Evolutionary conservation across 1,140 invertebrate species (phyloP).

Genomic region (Sitobion miscanthi): DNA sequence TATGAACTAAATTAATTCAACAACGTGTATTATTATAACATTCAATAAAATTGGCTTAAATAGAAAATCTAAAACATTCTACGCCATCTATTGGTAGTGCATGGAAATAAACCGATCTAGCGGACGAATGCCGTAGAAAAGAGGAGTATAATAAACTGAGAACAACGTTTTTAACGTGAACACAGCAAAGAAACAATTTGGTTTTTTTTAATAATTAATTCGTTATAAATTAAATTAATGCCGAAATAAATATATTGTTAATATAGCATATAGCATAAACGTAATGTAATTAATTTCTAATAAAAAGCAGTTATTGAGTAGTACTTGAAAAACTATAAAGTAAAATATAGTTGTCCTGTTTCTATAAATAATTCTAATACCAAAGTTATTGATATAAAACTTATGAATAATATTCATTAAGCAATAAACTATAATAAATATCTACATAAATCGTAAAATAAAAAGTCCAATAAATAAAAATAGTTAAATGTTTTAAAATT

Average conservation of each 20-base stretch:
- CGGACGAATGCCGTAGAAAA: not conserved
- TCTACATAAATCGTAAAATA: too few relatives aligned
- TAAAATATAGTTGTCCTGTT: too few relatives aligned
- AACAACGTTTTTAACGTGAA: not conserved
- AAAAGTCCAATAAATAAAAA: too few relatives aligned
- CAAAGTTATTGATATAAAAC: too few relatives aligned
- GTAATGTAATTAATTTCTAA: not conserved
- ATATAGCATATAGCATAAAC: not conserved
- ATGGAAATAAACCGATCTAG: not conserved
- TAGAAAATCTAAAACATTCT: not conserved
- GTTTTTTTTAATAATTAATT: not conserved
- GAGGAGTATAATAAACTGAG: not conserved
- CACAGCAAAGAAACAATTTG: not conserved
- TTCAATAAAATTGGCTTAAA: not conserved
- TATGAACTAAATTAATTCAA: too few relatives aligned
- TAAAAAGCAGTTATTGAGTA: too few relatives aligned
- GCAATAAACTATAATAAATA: too few relatives aligned
- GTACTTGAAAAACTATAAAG: too few relatives aligned
- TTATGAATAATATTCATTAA: too few relatives aligned
- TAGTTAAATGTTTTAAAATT: too few relatives aligned
- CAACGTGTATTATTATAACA: too few relatives aligned
- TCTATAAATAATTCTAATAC: too few relatives aligned
- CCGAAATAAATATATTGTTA: not conserved
- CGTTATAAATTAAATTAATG: not conserved
- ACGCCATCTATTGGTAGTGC: conserved; percentile 12